Conservation (phyloP, 2,888 invertebrate species). For the Hyppa rectilinea region DNA sequence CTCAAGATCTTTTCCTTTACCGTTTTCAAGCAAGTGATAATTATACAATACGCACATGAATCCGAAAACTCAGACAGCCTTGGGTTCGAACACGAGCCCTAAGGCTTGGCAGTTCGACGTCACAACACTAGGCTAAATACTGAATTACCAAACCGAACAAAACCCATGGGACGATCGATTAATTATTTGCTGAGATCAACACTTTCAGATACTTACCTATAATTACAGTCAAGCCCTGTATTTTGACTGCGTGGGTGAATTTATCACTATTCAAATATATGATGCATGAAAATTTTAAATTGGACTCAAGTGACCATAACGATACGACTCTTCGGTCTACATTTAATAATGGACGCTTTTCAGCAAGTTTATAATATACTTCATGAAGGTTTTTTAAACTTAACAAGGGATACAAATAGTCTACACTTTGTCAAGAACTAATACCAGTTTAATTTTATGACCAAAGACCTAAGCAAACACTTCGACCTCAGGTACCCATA, state of each 20-base stretch:
- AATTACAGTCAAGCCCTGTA: constrained; percentile 17
- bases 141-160: too few species aligned
- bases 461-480: constrained; percentile 57
- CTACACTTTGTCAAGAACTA: constrained; percentile 45
- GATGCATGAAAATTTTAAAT: constrained; percentile 50
- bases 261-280: constrained; percentile 55
- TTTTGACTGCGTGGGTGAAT: constrained; percentile 43
- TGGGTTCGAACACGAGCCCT: too few species aligned
- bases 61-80: too few species aligned
- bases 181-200: neutral
- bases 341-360: constrained; percentile 27
- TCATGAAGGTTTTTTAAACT: constrained; percentile 7
- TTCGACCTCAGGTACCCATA: constrained; percentile 43
- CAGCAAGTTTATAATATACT: constrained; percentile 16
- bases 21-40: too few species aligned
- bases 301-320: constrained; percentile 18
- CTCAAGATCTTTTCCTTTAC: too few species aligned
- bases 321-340: neutral
- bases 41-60: too few species aligned
- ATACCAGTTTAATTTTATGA: constrained; percentile 53
- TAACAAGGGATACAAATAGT: constrained; percentile 21
- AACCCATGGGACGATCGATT: neutral
- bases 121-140: too few species aligned
- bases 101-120: too few species aligned
- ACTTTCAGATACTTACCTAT: neutral